Conservation (phyloP, 92 coral and sea anemone genomes). For the Scolanthus callimorphus region DNA sequence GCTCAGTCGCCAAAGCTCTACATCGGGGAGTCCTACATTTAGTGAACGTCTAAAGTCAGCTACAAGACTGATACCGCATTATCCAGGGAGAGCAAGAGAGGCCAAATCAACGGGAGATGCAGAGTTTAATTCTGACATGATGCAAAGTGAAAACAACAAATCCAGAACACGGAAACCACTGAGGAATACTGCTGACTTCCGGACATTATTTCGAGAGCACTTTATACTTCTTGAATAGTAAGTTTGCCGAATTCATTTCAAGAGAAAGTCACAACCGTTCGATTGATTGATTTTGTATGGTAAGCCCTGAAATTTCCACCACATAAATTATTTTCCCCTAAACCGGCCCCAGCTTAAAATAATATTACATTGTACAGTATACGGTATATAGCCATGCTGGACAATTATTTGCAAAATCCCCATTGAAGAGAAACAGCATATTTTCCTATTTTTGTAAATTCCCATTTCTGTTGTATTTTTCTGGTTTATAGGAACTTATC, state of each 20-base stretch:
- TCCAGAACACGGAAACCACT: constrained; percentile 19
- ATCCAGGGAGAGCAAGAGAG: constrained; percentile 43
- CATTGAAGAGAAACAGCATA: too few relatives aligned
- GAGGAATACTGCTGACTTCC: constrained; percentile 34
- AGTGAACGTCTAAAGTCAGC: constrained; percentile 71
- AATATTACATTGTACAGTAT: too few relatives aligned
- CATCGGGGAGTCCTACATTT: constrained; percentile 42
- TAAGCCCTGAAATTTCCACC: neutral
- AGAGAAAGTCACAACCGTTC: too few relatives aligned
- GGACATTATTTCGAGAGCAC: constrained; percentile 68
- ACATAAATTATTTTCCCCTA: too few relatives aligned
- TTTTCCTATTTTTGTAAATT: too few relatives aligned
- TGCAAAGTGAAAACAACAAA: constrained; percentile 19
- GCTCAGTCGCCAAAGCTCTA: constrained; percentile 1
- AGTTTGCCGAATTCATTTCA: too few relatives aligned
- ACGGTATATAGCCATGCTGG: too few relatives aligned
- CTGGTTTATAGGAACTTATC: too few relatives aligned
- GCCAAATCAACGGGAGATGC: constrained; percentile 36
- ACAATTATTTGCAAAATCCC: too few relatives aligned
- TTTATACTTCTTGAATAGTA: constrained; percentile 79
- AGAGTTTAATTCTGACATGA: constrained; percentile 38
- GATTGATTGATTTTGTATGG: neutral
- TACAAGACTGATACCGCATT: constrained; percentile 51
- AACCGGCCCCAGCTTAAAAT: too few relatives aligned
- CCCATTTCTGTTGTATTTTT: too few relatives aligned